A percentile compares a stretch with the other conserved stretches of the same genome.
Evolutionary conservation across 53 echinoderm and acorn worm genomes (phyloP).

Genomic region (Paracentrotus lividus): DNA sequence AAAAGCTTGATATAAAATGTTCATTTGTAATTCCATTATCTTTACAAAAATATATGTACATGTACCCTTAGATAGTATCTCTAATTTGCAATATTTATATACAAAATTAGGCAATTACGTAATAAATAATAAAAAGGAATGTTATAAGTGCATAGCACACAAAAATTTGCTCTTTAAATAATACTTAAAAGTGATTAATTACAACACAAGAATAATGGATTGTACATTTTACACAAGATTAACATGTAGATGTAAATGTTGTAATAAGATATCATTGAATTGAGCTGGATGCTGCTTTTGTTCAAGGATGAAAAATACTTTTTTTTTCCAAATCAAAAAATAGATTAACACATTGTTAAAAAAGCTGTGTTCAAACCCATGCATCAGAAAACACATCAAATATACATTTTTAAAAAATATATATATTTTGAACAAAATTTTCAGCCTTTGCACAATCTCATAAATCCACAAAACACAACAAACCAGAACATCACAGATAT

Average conservation of each 20-base stretch:
- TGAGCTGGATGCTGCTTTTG: background rate
- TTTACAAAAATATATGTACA: conserved; percentile 10
- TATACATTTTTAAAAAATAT: background rate
- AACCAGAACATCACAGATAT: conserved; percentile 5
- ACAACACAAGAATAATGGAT: background rate
- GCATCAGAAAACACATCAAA: background rate
- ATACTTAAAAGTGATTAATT: background rate
- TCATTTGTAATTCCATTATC: background rate
- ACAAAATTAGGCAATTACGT: background rate
- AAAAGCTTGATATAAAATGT: background rate
- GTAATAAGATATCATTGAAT: background rate
- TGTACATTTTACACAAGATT: background rate
- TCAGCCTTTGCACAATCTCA: conserved; percentile 17
- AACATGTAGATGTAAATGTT: background rate
- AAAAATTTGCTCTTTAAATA: background rate
- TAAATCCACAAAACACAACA: background rate
- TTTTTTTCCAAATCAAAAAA: background rate
- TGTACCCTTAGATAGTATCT: background rate
- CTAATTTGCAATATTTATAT: background rate
- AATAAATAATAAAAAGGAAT: conserved; percentile 12
- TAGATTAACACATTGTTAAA: background rate
- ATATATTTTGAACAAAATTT: conserved; percentile 4
- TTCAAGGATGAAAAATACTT: background rate
- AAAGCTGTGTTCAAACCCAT: background rate
- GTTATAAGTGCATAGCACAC: conserved; percentile 9